phyloP scores from a whole-genome alignment of 2,888 invertebrate genomes.

The Brenthis ino region DNA sequence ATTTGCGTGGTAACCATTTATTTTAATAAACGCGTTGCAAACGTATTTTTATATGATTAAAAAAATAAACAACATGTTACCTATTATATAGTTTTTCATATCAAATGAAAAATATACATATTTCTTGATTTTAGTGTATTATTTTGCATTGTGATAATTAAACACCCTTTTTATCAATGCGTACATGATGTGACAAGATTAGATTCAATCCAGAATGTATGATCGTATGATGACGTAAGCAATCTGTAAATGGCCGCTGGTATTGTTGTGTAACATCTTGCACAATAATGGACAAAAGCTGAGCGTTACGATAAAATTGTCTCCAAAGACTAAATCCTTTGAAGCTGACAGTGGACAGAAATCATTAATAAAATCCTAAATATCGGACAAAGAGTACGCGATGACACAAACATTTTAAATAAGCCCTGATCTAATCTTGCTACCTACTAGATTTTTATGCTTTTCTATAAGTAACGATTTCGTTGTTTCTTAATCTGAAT shows the following conservation, averaged over 20 bases:
- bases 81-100: too few relatives aligned
- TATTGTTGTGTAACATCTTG: slow-evolving; percentile 76
- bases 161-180: slow-evolving; percentile 59
- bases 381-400: slow-evolving; percentile 58
- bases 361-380: slow-evolving; percentile 74
- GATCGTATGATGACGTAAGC: slow-evolving; percentile 70
- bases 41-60: too few relatives aligned
- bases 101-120: neutral
- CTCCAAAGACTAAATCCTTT: slow-evolving; percentile 67
- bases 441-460: slow-evolving; percentile 8
- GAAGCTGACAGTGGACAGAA: slow-evolving; percentile 54
- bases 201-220: slow-evolving; percentile 70
- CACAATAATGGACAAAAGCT: slow-evolving; percentile 64
- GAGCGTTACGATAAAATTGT: slow-evolving; percentile 72
- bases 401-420: slow-evolving; percentile 42
- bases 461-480: too few relatives aligned
- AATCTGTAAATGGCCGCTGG: slow-evolving; percentile 57
- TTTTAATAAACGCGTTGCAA: too few relatives aligned
- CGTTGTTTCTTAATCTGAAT: too few relatives aligned
- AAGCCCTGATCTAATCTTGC: slow-evolving; percentile 35
- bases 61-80: too few relatives aligned
- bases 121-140: neutral
- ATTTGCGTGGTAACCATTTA: too few relatives aligned
- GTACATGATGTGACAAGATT: slow-evolving; percentile 59
- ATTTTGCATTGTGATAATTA: slow-evolving; percentile 5